phyloP scores from a whole-genome alignment of 2,797 vertebrate species.

The Chelon auratus region DNA sequence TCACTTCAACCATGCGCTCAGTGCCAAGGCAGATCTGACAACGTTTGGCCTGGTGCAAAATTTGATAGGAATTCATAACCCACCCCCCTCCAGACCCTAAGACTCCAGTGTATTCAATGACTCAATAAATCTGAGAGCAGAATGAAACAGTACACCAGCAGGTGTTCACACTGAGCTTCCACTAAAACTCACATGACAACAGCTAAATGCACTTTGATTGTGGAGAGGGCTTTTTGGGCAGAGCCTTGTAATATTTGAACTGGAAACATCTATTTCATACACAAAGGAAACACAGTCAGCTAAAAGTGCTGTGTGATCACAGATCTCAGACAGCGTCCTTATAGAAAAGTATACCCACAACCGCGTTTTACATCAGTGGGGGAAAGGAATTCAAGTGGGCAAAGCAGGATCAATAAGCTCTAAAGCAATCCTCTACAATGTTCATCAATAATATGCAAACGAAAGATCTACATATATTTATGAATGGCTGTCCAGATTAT shows the following conservation, averaged over 20 bases:
- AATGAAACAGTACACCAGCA: conserved; percentile 45
- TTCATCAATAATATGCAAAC: neutral
- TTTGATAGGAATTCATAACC: conserved; percentile 21
- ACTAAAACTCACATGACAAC: conserved; percentile 33
- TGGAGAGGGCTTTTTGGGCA: neutral
- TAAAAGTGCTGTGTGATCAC: neutral
- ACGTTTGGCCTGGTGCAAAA: conserved; percentile 7
- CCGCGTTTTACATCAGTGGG: neutral
- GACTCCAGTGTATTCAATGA: conserved; percentile 4
- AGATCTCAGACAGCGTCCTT: neutral
- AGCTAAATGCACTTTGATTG: conserved; percentile 34
- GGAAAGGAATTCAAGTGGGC: neutral
- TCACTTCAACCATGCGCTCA: neutral
- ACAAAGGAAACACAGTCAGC: neutral
- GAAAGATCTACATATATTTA: neutral
- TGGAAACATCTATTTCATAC: conserved; percentile 1
- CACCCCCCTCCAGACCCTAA: neutral
- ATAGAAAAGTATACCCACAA: neutral
- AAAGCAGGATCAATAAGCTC: neutral
- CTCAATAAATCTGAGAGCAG: conserved; percentile 18
- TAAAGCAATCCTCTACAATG: neutral
- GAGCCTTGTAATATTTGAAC: neutral
- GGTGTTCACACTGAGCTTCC: conserved; percentile 31
- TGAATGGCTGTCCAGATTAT: neutral
- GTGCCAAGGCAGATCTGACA: neutral